These are phyloP conservation scores for Brachyalestes nurse DNA, from an alignment of 2,797 vertebrate genomes.

Conservation along the genomic window DNA sequence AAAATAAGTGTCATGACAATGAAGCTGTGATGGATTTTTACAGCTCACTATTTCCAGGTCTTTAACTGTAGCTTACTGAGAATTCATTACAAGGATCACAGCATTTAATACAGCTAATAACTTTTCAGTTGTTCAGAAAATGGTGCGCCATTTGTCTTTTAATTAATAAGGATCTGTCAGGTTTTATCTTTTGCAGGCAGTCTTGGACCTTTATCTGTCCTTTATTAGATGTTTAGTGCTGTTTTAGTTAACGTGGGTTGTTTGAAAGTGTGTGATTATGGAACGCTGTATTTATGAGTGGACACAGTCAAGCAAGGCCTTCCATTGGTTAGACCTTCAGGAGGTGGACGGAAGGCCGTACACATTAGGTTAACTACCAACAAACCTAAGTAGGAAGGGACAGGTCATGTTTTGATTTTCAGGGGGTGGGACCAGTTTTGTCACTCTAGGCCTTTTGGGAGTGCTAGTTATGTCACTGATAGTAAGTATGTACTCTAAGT, in stretches of 20 bases:
- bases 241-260: neutral
- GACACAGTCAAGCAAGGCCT: neutral
- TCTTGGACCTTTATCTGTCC: neutral
- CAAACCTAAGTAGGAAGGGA: neutral
- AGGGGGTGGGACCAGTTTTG: neutral
- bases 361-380: too few species aligned
- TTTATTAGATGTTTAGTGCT: neutral
- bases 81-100: neutral
- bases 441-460: neutral
- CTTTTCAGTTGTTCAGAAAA: slow-evolving; percentile 32
- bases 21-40: neutral
- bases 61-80: neutral
- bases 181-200: neutral
- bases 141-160: slow-evolving; percentile 46
- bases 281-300: neutral
- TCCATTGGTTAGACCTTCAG: neutral
- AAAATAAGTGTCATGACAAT: neutral
- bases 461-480: too few species aligned
- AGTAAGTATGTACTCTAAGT: too few species aligned
- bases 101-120: slow-evolving; percentile 7
- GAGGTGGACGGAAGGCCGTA: neutral
- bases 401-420: neutral
- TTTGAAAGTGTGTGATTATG: too few species aligned
- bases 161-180: neutral
- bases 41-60: neutral